Evolutionary conservation across 2,888 invertebrate genomes (phyloP), one percentile per base, ranked within the genome.

Genomic region (Rotaria sp.): DNA sequence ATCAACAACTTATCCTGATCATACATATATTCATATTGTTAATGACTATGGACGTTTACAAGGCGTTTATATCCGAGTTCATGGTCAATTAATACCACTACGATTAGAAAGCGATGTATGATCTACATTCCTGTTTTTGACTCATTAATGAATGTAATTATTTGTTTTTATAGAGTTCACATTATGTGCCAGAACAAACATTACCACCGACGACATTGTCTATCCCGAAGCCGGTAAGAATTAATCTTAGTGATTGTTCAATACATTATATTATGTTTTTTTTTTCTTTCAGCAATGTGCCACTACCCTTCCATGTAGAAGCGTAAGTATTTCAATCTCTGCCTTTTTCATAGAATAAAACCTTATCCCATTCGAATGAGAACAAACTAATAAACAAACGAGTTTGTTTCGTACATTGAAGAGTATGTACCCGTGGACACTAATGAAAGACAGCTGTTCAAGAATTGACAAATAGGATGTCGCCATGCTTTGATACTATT

Each of bases 21-120:
- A 80, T 80, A 24, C 80, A 15, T 80, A 80, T 45, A 38, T 80
- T 21, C 80, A 80, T n/a, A 80, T 80, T 45, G 80, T 80, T 10
- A 26, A 80, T 45, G 80, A 80, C 2, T 26, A n/a, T 80, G 80
- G 80, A 45, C 45, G 21, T 8, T 80, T 80, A 13, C 45, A 80
- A 41, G 45, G 26, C 1, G 80, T 80, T 5, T 80, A 26, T n/a
- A 45, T 80, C 11, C 41, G 80, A n/a, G 21, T 80, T 24, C 41
- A 45, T 4, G 80, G 26, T 38, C 38, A 35, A 45, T n/a, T 80
- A 13, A 80, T 80, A 80, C 80, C 80, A 26, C 11, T 80, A 45
- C 24, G 26, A n/a, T 45, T 80, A 45, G 80, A 45, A 13, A 45
- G 24, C 24, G 45, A 41, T 5, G 80, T 80, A 45, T 15, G 2